Evolutionary conservation across 2,888 invertebrate genomes (phyloP).

Genomic region (Stenotaenia linearis): DNA sequence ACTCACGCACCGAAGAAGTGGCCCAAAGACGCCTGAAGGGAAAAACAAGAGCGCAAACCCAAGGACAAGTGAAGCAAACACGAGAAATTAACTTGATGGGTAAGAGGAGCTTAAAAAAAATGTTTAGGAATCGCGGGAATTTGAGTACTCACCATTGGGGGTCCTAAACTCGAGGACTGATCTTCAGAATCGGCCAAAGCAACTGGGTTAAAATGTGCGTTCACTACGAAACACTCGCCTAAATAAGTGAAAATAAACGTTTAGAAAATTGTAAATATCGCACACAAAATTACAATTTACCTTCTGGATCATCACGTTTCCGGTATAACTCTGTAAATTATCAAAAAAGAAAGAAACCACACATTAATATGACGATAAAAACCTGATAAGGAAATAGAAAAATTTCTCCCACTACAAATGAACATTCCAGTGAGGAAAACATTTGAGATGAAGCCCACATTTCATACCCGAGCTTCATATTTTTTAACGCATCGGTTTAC

Average conservation of each 20-base stretch:
- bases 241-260: neutral
- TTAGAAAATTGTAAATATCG: neutral
- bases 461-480: neutral
- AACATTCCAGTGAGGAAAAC: neutral
- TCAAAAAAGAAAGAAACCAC: neutral
- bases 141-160: constrained; percentile 33
- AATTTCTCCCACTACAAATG: neutral
- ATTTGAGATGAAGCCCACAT: neutral
- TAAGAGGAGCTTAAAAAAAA: neutral
- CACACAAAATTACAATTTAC: neutral
- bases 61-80: constrained; percentile 1
- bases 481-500: neutral
- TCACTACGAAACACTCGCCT: constrained; percentile 37
- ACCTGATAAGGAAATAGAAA: neutral
- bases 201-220: constrained; percentile 36
- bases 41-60: neutral
- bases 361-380: neutral
- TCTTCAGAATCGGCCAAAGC: constrained; percentile 35
- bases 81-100: neutral
- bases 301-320: constrained; percentile 31
- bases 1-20: constrained; percentile 27
- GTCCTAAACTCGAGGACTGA: neutral
- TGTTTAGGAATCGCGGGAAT: neutral
- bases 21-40: constrained; percentile 27
- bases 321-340: constrained; percentile 24